Percentiles rank a stretch among this genome's conserved stretches.
Evolutionary conservation across 2,888 invertebrate species (phyloP).

Genomic region (Arrhopalites spinosus): DNA sequence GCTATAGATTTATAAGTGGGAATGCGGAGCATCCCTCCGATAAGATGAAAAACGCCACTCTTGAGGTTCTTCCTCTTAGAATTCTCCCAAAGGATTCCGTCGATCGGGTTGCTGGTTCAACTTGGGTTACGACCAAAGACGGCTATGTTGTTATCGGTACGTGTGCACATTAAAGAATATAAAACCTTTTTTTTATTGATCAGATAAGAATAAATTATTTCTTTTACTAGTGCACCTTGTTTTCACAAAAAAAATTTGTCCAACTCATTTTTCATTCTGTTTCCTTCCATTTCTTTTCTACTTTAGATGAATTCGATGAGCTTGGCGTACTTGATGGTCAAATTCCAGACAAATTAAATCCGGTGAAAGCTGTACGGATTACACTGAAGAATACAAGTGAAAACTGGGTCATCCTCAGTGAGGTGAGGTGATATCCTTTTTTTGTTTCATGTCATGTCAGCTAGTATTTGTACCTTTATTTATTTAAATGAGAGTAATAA

Average conservation of each 20-base stretch:
- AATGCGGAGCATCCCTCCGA: constrained; percentile 88
- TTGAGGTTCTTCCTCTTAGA: constrained; percentile 74
- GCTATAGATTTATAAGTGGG: constrained; percentile 83
- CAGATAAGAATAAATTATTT: background rate
- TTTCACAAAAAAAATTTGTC: too few species aligned
- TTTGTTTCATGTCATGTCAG: background rate
- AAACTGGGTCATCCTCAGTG: constrained; percentile 89
- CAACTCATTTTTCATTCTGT: too few species aligned
- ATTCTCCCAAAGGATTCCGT: constrained; percentile 34
- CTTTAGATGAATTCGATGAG: constrained; percentile 72
- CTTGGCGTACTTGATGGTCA: constrained; percentile 79
- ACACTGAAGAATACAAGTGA: constrained; percentile 78
- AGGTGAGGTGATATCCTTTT: too few species aligned
- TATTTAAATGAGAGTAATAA: background rate
- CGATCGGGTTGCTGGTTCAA: constrained; percentile 39
- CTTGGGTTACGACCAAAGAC: constrained; percentile 63
- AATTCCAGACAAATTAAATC: constrained; percentile 70
- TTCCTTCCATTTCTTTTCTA: background rate
- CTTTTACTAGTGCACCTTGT: background rate
- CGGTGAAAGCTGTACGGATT: constrained; percentile 74
- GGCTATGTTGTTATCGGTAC: constrained; percentile 74
- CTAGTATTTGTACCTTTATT: background rate
- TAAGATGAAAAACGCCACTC: constrained; percentile 81
- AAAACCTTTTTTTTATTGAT: background rate
- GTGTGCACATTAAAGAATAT: constrained; percentile 41